Evolutionary conservation across 2,888 invertebrate genomes (phyloP).

Genomic region (Tetramorium bicarinatum): DNA sequence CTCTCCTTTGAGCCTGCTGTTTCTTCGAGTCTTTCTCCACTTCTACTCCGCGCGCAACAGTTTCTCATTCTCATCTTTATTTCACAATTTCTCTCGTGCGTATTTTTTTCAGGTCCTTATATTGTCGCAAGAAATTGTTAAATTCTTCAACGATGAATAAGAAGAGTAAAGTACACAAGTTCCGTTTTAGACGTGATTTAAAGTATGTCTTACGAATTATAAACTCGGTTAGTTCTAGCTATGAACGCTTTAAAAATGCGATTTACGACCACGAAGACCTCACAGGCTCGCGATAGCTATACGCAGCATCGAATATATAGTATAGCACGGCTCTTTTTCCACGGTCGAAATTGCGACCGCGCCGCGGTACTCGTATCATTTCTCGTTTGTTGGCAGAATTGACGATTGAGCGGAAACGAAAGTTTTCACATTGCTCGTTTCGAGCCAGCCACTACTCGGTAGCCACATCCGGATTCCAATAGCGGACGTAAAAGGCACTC

Average conservation of each 20-base stretch:
- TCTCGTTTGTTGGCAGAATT: conserved; percentile 55
- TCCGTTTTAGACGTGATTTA: background rate
- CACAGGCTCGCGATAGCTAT: conserved; percentile 1
- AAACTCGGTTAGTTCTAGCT: background rate
- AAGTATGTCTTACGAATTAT: background rate
- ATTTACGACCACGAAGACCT: conserved; percentile 8
- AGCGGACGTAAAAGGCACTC: conserved; percentile 50
- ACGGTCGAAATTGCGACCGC: conserved; percentile 30
- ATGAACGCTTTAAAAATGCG: background rate
- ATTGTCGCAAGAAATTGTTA: background rate
- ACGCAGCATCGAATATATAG: background rate
- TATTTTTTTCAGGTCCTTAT: background rate
- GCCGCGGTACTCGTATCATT: conserved; percentile 42
- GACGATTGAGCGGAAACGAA: conserved; percentile 57
- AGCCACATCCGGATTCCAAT: conserved; percentile 51
- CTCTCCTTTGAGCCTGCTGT: conserved; percentile 2
- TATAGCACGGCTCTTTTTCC: conserved; percentile 33
- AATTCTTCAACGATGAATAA: background rate
- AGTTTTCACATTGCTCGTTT: conserved; percentile 54
- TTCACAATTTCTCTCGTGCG: conserved; percentile 10
- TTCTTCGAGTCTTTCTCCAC: conserved; percentile 16
- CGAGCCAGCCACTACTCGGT: conserved; percentile 39
- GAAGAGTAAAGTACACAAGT: background rate
- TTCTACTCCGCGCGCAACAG: conserved; percentile 3
- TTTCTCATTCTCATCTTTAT: conserved; percentile 11